Conservation (phyloP, 23 tunicate genomes). For the Styela plicata region DNA sequence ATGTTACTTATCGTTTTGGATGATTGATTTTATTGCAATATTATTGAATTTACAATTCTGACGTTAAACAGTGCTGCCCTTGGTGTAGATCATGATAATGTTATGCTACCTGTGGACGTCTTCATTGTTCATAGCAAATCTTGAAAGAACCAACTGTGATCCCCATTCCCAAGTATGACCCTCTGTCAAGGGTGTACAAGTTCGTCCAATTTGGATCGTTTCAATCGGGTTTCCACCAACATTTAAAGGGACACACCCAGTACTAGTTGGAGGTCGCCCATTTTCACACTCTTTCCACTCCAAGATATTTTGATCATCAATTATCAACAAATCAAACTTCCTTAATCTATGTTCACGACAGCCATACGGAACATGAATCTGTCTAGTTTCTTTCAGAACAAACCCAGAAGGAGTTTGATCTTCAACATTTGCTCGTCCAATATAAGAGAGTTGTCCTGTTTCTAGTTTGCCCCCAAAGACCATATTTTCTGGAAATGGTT, state of each 20-base stretch:
- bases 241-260: neutral
- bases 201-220: constrained; percentile 10
- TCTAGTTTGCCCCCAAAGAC: constrained; percentile 7
- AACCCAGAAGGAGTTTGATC: constrained; percentile 19
- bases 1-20: too few relatives aligned
- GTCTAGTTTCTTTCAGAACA: neutral
- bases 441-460: constrained; percentile 8
- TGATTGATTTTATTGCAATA: too few relatives aligned
- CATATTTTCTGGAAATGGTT: neutral
- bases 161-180: constrained; percentile 2
- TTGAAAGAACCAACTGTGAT: neutral
- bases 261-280: neutral
- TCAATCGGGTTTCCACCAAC: constrained; percentile 3
- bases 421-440: neutral
- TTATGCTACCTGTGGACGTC: constrained; percentile 11
- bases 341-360: neutral
- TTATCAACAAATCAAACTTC: neutral
- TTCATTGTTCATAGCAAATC: neutral
- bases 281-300: constrained; percentile 4
- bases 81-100: too few relatives aligned
- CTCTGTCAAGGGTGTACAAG: constrained; percentile 14
- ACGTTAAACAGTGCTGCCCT: too few relatives aligned
- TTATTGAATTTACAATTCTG: too few relatives aligned
- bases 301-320: neutral
- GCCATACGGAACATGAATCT: constrained; percentile 11